Conservation (phyloP, 2,888 invertebrate species). For the Pantelozetes paolii region DNA sequence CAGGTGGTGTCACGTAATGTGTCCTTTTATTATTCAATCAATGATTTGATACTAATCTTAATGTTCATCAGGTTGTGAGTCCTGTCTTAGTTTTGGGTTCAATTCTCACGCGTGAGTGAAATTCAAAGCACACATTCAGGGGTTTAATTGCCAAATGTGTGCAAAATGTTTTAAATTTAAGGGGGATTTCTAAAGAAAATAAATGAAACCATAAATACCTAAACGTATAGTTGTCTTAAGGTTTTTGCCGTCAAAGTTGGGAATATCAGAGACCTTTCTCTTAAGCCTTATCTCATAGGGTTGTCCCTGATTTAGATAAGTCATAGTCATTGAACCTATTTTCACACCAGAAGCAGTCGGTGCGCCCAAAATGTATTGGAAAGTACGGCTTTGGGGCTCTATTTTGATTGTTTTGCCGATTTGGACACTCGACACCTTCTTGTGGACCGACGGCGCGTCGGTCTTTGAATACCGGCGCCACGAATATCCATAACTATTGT, state of each 20-base stretch:
- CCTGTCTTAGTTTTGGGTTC: too few species aligned
- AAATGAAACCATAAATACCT: too few species aligned
- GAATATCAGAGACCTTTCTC: conserved; percentile 83
- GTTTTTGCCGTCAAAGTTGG: conserved; percentile 21
- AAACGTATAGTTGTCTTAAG: conserved; percentile 73
- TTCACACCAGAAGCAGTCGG: conserved; percentile 96
- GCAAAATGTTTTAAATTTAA: too few species aligned
- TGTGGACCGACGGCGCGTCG: conserved; percentile 40
- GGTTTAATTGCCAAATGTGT: too few species aligned
- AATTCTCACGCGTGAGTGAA: too few species aligned
- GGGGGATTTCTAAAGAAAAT: too few species aligned
- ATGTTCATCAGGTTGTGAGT: too few species aligned
- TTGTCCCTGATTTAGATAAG: conserved; percentile 93
- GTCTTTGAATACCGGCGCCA: conserved; percentile 41
- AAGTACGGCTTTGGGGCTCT: conserved; percentile 52
- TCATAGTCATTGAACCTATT: conserved; percentile 86
- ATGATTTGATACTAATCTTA: too few species aligned
- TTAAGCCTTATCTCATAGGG: conserved; percentile 92
- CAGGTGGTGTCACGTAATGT: too few species aligned
- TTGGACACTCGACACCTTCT: conserved; percentile 26
- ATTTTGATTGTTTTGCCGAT: conserved; percentile 28
- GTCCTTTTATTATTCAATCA: too few species aligned
- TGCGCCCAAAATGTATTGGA: conserved; percentile 89
- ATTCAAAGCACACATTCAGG: too few species aligned
- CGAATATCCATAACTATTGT: conserved; percentile 37